Base-by-base conservation (phyloP, 2,113 vertebrate species). In the Percina caprodes region DNA sequence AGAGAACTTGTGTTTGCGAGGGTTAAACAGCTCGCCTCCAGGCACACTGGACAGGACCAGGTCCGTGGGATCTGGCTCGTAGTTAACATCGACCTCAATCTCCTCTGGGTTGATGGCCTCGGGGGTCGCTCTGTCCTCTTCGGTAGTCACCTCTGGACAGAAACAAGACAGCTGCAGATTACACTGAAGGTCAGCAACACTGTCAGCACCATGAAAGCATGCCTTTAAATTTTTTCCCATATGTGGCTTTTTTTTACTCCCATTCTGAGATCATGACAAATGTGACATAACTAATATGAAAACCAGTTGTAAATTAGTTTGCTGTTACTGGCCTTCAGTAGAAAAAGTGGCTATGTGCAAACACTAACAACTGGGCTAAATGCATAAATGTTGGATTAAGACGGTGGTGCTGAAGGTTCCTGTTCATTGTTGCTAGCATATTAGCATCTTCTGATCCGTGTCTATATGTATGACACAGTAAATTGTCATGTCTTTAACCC, bases 1-100 rank as follows among this genome's bases (percentile, higher is more conserved):
- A 1, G 94, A 94, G 91, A 99, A 99, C 90, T 95, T 97, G 94
- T 99, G 98, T 87, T 98, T 99, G 79, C 98, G 96, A 11, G 98
- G 98, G 89, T 99, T 90, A 75, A 99, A 99, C 82, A 99, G 97
- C 82, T 99, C 96, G 6, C 97, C 98, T 16, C 98, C 98, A 0
- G 98, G 98, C 62, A 99, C 97, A 1, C 96, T 99, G 69, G 98
- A 99, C 69, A 99, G 95, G 72, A 98, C 96, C 89, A 99, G 91
- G 92, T 99, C 98, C 1, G 97, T 96, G 80, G 97, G 98, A 79
- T 99, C 98, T 0, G 97, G 97, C 49, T 98, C 96, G 70, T 99
- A 99, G 93, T 98, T 97, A 80, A 99, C 91, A 12, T 96, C 92
- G n/a, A 99, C 93, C 81, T 98, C 97, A 66, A 99, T 94, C 2